Percentiles rank a stretch among this genome's conserved stretches.
phyloP scores from a whole-genome alignment of 2,797 vertebrate genomes.

The Decapterus maruadsi region DNA sequence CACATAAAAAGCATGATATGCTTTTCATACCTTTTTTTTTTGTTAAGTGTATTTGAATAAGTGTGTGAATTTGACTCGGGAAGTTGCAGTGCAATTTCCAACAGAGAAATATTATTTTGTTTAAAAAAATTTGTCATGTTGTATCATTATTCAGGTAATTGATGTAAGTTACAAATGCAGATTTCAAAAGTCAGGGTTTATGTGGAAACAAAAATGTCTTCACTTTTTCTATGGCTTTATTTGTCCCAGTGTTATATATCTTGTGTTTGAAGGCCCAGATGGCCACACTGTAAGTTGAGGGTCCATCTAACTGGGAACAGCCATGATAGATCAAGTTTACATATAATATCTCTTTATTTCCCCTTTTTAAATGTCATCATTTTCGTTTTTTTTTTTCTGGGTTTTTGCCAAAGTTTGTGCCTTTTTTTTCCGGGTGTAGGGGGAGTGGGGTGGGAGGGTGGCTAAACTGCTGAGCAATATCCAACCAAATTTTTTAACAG shows the following conservation, averaged over 20 bases:
- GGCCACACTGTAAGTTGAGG: slow-evolving; percentile 67
- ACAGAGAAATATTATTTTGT: slow-evolving; percentile 78
- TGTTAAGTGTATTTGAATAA: slow-evolving; percentile 73
- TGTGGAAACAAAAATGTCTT: slow-evolving; percentile 73
- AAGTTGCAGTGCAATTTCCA: slow-evolving; percentile 88
- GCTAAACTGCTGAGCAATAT: slow-evolving; percentile 78
- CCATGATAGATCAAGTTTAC: slow-evolving; percentile 79
- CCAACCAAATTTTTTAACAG: slow-evolving; percentile 74
- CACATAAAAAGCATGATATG: slow-evolving; percentile 84
- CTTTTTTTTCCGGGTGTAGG: slow-evolving; percentile 44
- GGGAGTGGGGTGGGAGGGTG: slow-evolving; percentile 27
- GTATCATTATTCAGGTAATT: slow-evolving; percentile 81
- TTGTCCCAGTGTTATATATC: slow-evolving; percentile 67
- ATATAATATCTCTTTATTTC: slow-evolving; percentile 49
- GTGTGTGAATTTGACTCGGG: slow-evolving; percentile 85
- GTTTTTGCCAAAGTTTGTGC: slow-evolving; percentile 75
- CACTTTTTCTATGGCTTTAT: slow-evolving; percentile 74
- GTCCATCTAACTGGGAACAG: slow-evolving; percentile 67
- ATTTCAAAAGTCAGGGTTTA: slow-evolving; percentile 82
- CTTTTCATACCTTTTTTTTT: slow-evolving; percentile 72
- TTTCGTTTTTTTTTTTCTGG: slow-evolving; percentile 11
- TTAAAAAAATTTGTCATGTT: slow-evolving; percentile 72
- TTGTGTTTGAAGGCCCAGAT: slow-evolving; percentile 67
- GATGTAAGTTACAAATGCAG: slow-evolving; percentile 79
- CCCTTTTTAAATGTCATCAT: slow-evolving; percentile 42